Percentiles rank a stretch among this genome's conserved stretches.
phyloP scores from a whole-genome alignment of 2,797 vertebrate genomes.

The Orientallactaga sibirica region DNA sequence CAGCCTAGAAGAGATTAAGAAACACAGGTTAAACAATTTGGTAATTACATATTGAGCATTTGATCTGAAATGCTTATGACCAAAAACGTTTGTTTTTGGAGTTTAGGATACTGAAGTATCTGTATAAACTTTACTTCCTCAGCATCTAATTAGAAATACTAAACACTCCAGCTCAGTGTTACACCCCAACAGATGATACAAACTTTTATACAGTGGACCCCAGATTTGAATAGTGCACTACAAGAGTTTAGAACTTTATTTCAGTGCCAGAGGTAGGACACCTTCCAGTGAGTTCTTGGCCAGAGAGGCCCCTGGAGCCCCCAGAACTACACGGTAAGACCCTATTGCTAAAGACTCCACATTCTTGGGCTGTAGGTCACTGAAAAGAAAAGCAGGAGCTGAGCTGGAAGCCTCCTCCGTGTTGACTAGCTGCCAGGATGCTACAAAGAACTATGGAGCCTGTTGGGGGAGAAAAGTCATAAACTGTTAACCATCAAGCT shows the following conservation, averaged over 20 bases:
- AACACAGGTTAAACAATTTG: neutral
- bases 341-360: too few species aligned
- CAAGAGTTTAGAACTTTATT: neutral
- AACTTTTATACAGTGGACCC: slow-evolving; percentile 6
- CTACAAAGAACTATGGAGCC: too few species aligned
- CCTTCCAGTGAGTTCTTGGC: too few species aligned
- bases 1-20: slow-evolving; percentile 90
- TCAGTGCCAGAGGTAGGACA: too few species aligned
- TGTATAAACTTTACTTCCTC: neutral
- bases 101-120: neutral
- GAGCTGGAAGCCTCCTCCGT: too few species aligned
- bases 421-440: too few species aligned
- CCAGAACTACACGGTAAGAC: too few species aligned
- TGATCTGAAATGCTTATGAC: neutral
- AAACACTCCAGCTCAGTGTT: neutral
- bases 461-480: too few species aligned
- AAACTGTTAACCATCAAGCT: too few species aligned
- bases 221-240: slow-evolving; percentile 26
- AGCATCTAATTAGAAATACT: neutral
- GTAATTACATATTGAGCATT: neutral
- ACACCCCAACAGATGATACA: neutral
- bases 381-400: too few species aligned
- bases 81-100: neutral
- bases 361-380: too few species aligned
- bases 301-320: too few species aligned